Evolutionary conservation across 1,140 invertebrate genomes (phyloP), one percentile per base, ranked within the genome.

Genomic region (Euura saliciscinereae): DNA sequence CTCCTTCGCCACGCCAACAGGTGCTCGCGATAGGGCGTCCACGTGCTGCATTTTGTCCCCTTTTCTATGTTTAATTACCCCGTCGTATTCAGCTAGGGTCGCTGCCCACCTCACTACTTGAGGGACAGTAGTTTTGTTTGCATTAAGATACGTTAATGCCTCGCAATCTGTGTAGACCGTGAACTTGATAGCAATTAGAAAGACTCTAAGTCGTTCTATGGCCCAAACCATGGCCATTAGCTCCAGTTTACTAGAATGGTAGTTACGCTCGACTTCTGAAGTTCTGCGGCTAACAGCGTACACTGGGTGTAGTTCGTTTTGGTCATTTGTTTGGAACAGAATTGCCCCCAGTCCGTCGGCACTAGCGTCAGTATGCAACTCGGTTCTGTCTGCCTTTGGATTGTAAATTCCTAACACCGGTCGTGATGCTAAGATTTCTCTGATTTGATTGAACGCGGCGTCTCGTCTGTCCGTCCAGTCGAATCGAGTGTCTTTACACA

Each of bases 11-110:
- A 51, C 42, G 8, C 65, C 2, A 11, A 51, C 11, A 4, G 81
- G 83, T 44, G 83, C 77, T 2, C 80, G 70, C 44, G 83, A 85
- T 6, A 86, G 66, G 0, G 81, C 83, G 78, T 87, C 84, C 1
- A 81, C 83, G 65, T 86, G 82, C 42, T 78, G 69, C 80, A 85
- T 83, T 42, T 68, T 66, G 46, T 74, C 65, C 0, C 71, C 73
- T 2, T 11, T 64, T 45, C 72, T 64, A 70, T 77, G 73, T 10
- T 45, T n/a, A 13, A 76, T 71, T 4, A 76, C 69, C 8, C 73
- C 71, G 45, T 72, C 6, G 71, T 44, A 73, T 73, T 74, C 70
- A 67, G 71, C 51, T 59, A 72, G 8, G 45, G 65, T 13, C 10
- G 43, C 68, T 1, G 46, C 2, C 75, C 75, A 76, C 2, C 73